Evolutionary conservation across 1,140 invertebrate species (phyloP).

Genomic region (Ceratina japonica): DNA sequence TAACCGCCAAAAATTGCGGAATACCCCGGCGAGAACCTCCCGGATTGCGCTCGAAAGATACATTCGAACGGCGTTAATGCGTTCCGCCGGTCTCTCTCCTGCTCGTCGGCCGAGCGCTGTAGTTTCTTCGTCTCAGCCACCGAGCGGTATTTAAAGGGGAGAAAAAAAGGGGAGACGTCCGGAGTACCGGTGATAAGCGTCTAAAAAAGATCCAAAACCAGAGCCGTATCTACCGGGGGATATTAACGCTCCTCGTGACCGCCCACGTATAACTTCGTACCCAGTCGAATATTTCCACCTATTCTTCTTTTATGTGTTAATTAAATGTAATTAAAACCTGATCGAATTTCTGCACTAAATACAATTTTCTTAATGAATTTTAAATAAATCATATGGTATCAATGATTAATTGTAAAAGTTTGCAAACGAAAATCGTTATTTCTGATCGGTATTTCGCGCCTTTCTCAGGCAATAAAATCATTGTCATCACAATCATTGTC

Average conservation of each 20-base stretch:
- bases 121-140: not conserved
- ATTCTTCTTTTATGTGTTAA: not conserved
- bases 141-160: conserved; percentile 16
- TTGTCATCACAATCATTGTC: no score
- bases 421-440: no score
- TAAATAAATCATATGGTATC: no score
- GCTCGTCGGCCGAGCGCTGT: not conserved
- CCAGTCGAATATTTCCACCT: not conserved
- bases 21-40: conserved; percentile 22
- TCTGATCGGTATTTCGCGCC: no score
- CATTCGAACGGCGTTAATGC: conserved; percentile 39
- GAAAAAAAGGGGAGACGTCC: not conserved
- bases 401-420: no score
- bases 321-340: not conserved
- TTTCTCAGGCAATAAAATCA: no score
- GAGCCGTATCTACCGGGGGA: conserved; percentile 29
- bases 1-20: conserved; percentile 53
- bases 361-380: no score
- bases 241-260: conserved; percentile 48
- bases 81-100: not conserved
- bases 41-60: conserved; percentile 44
- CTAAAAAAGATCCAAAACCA: conserved; percentile 37
- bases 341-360: no score
- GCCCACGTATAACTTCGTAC: conserved; percentile 41
- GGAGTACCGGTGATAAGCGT: conserved; percentile 46